phyloP scores from a whole-genome alignment of 2,113 vertebrate species.

The Psettodes erumei region DNA sequence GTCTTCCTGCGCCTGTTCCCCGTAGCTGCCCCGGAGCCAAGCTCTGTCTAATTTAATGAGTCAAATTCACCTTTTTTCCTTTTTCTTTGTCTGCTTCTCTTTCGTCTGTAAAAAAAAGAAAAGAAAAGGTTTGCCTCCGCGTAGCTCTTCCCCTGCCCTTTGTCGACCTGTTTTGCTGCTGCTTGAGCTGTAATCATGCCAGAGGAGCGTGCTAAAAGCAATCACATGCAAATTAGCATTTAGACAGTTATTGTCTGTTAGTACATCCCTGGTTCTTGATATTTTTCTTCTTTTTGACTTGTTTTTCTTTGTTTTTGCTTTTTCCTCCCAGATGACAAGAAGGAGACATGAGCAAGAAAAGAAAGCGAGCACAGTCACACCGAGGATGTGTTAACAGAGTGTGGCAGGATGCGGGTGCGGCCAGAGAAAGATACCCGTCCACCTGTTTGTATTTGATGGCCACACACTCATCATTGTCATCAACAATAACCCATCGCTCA shows the following conservation, averaged over 20 bases:
- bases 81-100: slow-evolving; percentile 21
- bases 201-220: slow-evolving; percentile 41
- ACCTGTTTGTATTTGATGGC: slow-evolving; percentile 53
- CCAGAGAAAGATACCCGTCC: slow-evolving; percentile 32
- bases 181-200: slow-evolving; percentile 49
- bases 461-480: slow-evolving; percentile 32
- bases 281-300: not conserved
- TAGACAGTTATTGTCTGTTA: slow-evolving; percentile 30
- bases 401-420: slow-evolving; percentile 36
- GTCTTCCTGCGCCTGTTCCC: slow-evolving; percentile 36
- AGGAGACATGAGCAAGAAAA: slow-evolving; percentile 18
- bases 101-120: slow-evolving; percentile 26
- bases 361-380: slow-evolving; percentile 21
- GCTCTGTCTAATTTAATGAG: slow-evolving; percentile 69
- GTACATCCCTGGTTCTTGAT: slow-evolving; percentile 13
- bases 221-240: slow-evolving; percentile 23
- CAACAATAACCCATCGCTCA: slow-evolving; percentile 44
- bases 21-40: slow-evolving; percentile 48
- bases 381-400: slow-evolving; percentile 40
- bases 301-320: not conserved
- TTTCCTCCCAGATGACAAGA: slow-evolving; percentile 9
- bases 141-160: slow-evolving; percentile 31
- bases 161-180: slow-evolving; percentile 48
- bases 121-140: slow-evolving; percentile 20
- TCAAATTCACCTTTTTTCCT: slow-evolving; percentile 43